Evolutionary conservation across 2,797 vertebrate genomes (phyloP).

Genomic region (Rhincodon typus): DNA sequence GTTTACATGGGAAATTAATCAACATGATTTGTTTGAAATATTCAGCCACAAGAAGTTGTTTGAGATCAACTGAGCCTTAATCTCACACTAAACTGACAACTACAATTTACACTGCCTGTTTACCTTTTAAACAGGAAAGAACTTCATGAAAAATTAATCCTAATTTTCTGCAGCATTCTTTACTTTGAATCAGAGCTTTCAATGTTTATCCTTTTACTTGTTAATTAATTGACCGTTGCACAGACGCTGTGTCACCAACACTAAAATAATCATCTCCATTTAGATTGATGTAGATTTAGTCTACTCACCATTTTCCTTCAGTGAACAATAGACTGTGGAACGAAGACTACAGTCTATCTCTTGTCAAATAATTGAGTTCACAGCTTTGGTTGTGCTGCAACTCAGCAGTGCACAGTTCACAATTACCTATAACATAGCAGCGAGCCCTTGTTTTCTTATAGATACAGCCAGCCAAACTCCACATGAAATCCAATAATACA

Average conservation of each 20-base stretch:
- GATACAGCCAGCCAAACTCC: not conserved
- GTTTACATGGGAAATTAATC: constrained; percentile 58
- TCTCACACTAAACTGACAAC: constrained; percentile 7
- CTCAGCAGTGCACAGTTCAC: not conserved
- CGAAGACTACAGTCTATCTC: not conserved
- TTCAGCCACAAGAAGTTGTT: not conserved
- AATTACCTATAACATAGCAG: not conserved
- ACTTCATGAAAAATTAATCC: not conserved
- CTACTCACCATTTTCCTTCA: not conserved
- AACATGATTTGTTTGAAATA: not conserved
- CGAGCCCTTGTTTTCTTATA: not conserved
- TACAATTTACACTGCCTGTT: not conserved
- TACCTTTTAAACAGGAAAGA: not conserved
- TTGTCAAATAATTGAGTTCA: not conserved
- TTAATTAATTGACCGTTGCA: not conserved
- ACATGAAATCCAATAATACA: too few species aligned
- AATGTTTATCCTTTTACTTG: not conserved
- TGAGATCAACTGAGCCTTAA: constrained; percentile 24
- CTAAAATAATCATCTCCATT: not conserved
- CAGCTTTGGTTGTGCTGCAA: not conserved
- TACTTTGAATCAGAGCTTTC: not conserved
- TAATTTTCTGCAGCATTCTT: not conserved
- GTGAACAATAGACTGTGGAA: not conserved
- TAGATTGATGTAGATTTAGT: not conserved
- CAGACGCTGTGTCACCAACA: not conserved